Evolutionary conservation across 2,888 invertebrate species (phyloP), one percentile per base, ranked within the genome.

Genomic region (Amphimallon solstitiale): DNA sequence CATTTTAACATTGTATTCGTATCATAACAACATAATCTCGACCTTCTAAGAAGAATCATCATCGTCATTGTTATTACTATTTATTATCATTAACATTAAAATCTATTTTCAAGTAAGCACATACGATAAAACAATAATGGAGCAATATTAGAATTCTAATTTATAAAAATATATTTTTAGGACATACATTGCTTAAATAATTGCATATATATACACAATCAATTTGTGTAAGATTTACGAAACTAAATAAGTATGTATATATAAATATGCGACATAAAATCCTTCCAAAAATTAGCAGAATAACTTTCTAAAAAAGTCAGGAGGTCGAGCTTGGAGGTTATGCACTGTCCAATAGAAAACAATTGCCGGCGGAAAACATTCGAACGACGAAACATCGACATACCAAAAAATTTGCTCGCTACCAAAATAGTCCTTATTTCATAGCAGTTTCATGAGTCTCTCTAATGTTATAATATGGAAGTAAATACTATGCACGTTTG

Each of bases 301-400:
- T 29, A 59, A 59, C 43, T 45, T 59, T 59, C 17, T 45, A 59
- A 56, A 56, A n/a, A 40, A 43, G 40, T 56, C 23, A 56, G 40
- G 43, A 45, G 56, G 29, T 59, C 43, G 56, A 38, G 43, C 17
- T 59, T 59, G n/a, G 43, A 29, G 43, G 43, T 59, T 43, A 56
- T 29, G 40, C 14, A 2, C 21, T 23, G 14, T 23, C 37, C 43
- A 43, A 38, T 43, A 14, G 56, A 56, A 54, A 29, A 23, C 38
- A 43, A 56, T 34, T 12, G 43, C 56, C 43, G 23, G 17, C 56
- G 56, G 56, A 45, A 45, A 59, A 59, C 29, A 43, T 59, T 29
- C 43, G 40, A 56, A 56, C 15, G 21, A 40, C 40, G 12, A 9
- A 10, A 23, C 43, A 56, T 59, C 43, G 56, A 29, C 56, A 43